These are phyloP conservation scores for Eupeodes luniger DNA, from an alignment of 2,888 invertebrate species.

Conservation along the genomic window DNA sequence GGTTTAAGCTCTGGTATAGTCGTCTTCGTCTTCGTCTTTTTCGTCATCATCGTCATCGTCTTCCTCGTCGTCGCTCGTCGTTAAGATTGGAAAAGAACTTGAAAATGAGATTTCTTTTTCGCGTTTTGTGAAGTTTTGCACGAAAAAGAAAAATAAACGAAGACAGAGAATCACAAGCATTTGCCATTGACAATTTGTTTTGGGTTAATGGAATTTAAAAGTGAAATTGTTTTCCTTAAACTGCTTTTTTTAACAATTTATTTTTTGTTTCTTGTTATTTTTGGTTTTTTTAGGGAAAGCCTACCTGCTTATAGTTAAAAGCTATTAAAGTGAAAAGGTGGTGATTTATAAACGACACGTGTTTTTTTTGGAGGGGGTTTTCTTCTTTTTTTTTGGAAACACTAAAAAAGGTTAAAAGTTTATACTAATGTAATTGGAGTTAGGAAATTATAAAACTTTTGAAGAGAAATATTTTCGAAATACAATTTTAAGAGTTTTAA, in stretches of 20 bases:
- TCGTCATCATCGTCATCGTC: background rate
- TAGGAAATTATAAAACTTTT: conserved; percentile 9
- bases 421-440: conserved; percentile 1
- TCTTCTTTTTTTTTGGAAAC: background rate
- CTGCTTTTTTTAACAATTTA: conserved; percentile 35
- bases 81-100: conserved; percentile 48
- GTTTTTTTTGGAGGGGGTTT: background rate
- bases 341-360: conserved; percentile 9
- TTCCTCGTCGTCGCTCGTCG: background rate
- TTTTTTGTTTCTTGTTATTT: background rate
- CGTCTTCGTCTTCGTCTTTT: background rate
- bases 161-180: conserved; percentile 38
- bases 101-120: conserved; percentile 58
- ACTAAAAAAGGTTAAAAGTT: background rate
- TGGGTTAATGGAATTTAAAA: conserved; percentile 68
- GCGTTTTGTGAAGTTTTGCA: conserved; percentile 29
- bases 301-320: background rate
- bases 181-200: conserved; percentile 61
- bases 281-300: background rate
- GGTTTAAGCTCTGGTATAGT: background rate
- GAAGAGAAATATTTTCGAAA: no score
- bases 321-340: conserved; percentile 12
- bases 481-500: background rate
- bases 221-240: conserved; percentile 67
- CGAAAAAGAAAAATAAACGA: conserved; percentile 1